Base-by-base conservation (phyloP, 2,888 invertebrate species). In the Pristionchus maxplancki region DNA sequence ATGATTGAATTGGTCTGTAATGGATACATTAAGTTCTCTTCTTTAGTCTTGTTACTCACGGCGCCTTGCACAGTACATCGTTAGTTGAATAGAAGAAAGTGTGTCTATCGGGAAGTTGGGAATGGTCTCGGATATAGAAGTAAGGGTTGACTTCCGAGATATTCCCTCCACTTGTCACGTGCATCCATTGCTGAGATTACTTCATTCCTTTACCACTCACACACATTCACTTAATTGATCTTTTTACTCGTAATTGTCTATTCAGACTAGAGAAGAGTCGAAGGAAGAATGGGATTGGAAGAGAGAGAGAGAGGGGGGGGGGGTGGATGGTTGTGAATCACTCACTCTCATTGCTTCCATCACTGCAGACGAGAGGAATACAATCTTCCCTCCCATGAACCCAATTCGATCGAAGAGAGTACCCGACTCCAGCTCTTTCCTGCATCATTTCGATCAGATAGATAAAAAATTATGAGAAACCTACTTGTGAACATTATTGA, bases 141-240 rank as follows among this genome's bases (percentile, higher is more conserved):
- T 82, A 82, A 11, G 82, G 82, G n/a, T 28, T 82, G 50, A 82
- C 82, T 50, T 82, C 82, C 15, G 82, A 48, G 28, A 82, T 48
- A 28, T 50, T 40, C n/a, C 82, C 82, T 82, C 82, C 82, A 82
- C 28, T 82, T 28, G 50, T 50, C 15, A 82, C 50, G 13, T 82
- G 82, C 28, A 37, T 24, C n/a, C 31, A 82, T 50, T 82, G 82
- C 82, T 82, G 50, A 34, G 1, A 82, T 48, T 31, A 31, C 3
- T 78, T 28, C n/a, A 31, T 44, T 40, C 40, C n/a, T 44, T 34
- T 8, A 31, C n/a, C 82, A 82, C 28, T 82, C 67, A 34, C 4
- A 24, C 11, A 4, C 28, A 28, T 28, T 67, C 67, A 2, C 31
- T 13, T 28, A 28, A n/a, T 62, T n/a, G 24, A n/a, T 28, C 28